Base-by-base conservation (phyloP, 2,797 vertebrate genomes). In the Melanotaenia nigrans region DNA sequence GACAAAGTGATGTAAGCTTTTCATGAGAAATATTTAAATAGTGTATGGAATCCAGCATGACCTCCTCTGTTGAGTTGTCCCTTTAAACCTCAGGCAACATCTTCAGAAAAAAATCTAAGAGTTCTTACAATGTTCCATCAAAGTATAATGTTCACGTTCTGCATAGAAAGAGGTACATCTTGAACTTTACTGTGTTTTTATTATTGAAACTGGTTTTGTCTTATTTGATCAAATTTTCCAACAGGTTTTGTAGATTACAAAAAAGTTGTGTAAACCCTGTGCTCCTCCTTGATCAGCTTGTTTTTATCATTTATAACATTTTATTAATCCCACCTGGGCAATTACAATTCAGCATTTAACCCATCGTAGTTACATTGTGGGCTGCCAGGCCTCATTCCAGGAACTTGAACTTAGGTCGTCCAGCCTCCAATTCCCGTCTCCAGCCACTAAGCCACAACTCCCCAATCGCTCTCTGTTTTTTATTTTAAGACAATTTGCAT, bases 41-140 rank as follows among this genome's bases (percentile, higher is more conserved):
- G 20, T 61, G n/a, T 18, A 14, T 79, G 85, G 80, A 88, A 86
- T 83, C 74, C 61, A 79, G 71, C 47, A 57, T 25, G 82, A 82
- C 66, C 59, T 66, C 78, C 36, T 65, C 11, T 5, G 22, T 45
- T 40, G 14, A 51, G 78, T 69, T 67, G 1, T 16, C 0, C 36
- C 20, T 0, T 51, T 81, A 36, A 55, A 68, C 16, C 1, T 24
- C 55, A 18, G 67, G 58, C 71, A 77, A 51, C 60, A 25, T 62
- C 6, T 22, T 68, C 28, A 51, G 18, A 33, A 35, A 49, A 67
- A 55, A 78, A 47, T 61, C 51, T 25, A 25, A 12, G 51, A 13
- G 24, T 25, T 25, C 24, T 24, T 25, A 54, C 51, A 25, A 22
- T 25, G 10, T 35, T 55, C 12, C 13, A 30, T 16, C 2, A 30